Percentiles rank a stretch among this genome's conserved stretches.
Conservation (phyloP, 1,140 invertebrate genomes). For the Bilobella aurantiaca region DNA sequence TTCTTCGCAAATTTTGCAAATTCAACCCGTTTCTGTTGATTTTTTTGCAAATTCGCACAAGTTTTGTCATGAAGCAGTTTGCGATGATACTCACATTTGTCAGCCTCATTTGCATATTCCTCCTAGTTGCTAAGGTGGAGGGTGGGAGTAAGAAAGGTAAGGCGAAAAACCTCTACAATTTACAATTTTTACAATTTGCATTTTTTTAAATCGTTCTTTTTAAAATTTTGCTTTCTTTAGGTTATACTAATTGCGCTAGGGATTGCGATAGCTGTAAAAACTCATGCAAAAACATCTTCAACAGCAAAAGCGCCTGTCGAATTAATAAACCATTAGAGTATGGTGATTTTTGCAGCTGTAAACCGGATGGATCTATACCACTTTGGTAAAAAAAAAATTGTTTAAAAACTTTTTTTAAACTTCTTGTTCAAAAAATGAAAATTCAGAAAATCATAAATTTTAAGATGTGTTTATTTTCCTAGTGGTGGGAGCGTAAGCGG, state of each 20-base stretch:
- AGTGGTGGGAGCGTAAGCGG: too few relatives aligned
- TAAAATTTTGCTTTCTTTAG: constrained; percentile 22
- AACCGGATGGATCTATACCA: constrained; percentile 7
- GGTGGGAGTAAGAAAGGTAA: too few relatives aligned
- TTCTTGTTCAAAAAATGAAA: not conserved
- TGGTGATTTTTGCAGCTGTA: constrained; percentile 16
- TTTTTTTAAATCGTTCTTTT: constrained; percentile 19
- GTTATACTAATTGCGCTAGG: constrained; percentile 25
- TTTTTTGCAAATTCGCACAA: too few relatives aligned
- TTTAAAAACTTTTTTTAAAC: too few relatives aligned
- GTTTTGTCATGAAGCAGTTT: too few relatives aligned
- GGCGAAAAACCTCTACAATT: too few relatives aligned
- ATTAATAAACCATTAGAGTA: not conserved
- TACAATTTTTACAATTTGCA: constrained; percentile 11
- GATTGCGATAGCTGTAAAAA: not conserved
- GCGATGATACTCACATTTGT: too few relatives aligned
- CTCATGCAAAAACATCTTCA: not conserved
- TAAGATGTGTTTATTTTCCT: not conserved
- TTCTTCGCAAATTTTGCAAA: too few relatives aligned
- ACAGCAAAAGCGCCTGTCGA: not conserved
- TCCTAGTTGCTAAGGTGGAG: too few relatives aligned
- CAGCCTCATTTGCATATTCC: too few relatives aligned
- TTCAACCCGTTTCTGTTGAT: too few relatives aligned
- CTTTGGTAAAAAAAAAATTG: constrained; percentile 4
- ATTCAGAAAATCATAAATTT: not conserved